Percentiles rank a stretch among this genome's conserved stretches.
These are phyloP conservation scores for Cyprinus carpio DNA, from an alignment of 2,113 vertebrate species.

Conservation along the genomic window DNA sequence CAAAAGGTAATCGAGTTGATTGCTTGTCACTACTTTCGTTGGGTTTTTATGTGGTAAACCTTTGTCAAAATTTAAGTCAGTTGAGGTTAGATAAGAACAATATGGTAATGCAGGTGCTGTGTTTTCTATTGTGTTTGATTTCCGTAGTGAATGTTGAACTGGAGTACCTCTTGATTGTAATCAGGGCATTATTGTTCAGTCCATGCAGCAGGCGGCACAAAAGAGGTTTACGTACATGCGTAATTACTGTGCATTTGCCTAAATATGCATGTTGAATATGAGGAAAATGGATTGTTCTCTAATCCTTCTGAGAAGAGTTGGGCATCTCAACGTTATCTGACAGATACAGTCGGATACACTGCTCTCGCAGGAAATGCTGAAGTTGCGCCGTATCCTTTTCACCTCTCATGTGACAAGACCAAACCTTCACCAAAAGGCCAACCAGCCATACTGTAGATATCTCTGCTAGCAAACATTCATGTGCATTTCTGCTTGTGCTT, in stretches of 20 bases:
- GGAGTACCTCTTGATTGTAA: constrained; percentile 55
- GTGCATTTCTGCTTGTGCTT: constrained; percentile 41
- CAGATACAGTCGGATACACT: neutral
- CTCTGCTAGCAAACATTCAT: constrained; percentile 13
- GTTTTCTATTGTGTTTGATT: constrained; percentile 54
- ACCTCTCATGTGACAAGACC: constrained; percentile 23
- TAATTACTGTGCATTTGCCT: constrained; percentile 30
- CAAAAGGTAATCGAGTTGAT: constrained; percentile 84
- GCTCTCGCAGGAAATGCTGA: constrained; percentile 2
- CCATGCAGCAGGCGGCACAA: constrained; percentile 45
- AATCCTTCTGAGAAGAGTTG: neutral
- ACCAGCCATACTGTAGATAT: neutral
- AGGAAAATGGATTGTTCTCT: constrained; percentile 29
- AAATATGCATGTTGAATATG: constrained; percentile 4
- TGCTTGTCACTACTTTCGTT: neutral
- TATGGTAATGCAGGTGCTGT: constrained; percentile 30
- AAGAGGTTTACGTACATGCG: constrained; percentile 46
- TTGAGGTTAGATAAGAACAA: constrained; percentile 49
- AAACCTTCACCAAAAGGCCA: constrained; percentile 14
- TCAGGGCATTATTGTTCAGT: constrained; percentile 49
- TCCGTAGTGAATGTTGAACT: constrained; percentile 45
- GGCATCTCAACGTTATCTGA: neutral
- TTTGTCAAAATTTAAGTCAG: neutral
- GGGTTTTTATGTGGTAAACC: constrained; percentile 26
- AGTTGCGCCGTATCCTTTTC: neutral